Conservation (phyloP, 2,888 invertebrate genomes). For the Brachynemurus nebulosus region DNA sequence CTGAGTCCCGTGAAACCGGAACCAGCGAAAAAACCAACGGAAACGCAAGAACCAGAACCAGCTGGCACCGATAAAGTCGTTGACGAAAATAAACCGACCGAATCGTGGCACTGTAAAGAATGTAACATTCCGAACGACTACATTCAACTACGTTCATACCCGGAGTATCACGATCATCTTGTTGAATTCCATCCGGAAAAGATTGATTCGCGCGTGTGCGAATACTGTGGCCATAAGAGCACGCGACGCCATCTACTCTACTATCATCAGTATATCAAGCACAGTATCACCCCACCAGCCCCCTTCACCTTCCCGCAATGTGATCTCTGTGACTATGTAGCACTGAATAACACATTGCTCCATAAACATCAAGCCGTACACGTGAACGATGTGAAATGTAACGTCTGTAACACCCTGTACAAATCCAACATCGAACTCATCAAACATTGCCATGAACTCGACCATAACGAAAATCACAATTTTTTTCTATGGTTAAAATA, state of each 20-base stretch:
- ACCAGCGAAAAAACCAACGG: too few species aligned
- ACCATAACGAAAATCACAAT: conserved; percentile 17
- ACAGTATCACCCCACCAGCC: conserved; percentile 53
- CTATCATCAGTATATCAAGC: conserved; percentile 68
- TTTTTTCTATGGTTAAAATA: too few species aligned
- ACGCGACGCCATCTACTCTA: conserved; percentile 56
- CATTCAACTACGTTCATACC: conserved; percentile 62
- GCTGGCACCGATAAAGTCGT: conserved; percentile 32
- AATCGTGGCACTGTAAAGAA: conserved; percentile 69
- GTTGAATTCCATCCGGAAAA: conserved; percentile 66
- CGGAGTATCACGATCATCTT: conserved; percentile 66
- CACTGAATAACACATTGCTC: conserved; percentile 55
- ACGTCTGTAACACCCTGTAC: conserved; percentile 42
- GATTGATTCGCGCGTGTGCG: conserved; percentile 64
- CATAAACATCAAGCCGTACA: conserved; percentile 53
- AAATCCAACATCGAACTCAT: conserved; percentile 14
- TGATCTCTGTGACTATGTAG: conserved; percentile 58
- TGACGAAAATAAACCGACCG: conserved; percentile 46
- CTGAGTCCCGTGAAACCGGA: too few species aligned
- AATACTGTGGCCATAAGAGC: conserved; percentile 70
- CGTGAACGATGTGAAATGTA: conserved; percentile 41
- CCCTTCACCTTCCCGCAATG: conserved; percentile 67
- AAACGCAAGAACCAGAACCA: too few species aligned
- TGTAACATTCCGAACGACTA: conserved; percentile 56
- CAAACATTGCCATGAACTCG: conserved; percentile 13